phyloP scores from a whole-genome alignment of 2,113 vertebrate species.

The Danio rerio region DNA sequence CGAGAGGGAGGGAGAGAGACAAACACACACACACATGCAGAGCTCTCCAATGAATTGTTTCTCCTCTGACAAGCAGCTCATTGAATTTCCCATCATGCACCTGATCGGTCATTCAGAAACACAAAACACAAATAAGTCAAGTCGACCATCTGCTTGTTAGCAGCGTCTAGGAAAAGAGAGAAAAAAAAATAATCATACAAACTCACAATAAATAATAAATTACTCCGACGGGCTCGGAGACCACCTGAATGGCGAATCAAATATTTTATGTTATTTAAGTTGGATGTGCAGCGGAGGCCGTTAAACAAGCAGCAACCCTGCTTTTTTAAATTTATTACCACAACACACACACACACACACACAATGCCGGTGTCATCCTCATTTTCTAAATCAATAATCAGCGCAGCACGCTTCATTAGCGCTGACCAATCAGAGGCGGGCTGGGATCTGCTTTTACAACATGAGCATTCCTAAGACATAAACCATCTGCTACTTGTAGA shows the following conservation, averaged over 20 bases:
- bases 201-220: slow-evolving; percentile 94
- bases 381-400: slow-evolving; percentile 99
- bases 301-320: slow-evolving; percentile 70
- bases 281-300: slow-evolving; percentile 87
- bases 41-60: slow-evolving; percentile 88
- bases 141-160: slow-evolving; percentile 99
- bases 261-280: slow-evolving; percentile 97
- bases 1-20: slow-evolving; percentile 35
- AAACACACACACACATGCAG: slow-evolving; percentile 68
- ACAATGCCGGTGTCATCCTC: slow-evolving; percentile 97
- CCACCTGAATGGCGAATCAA: slow-evolving; percentile 96
- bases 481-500: slow-evolving; percentile 99
- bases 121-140: slow-evolving; percentile 99
- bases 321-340: slow-evolving; percentile 99
- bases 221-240: slow-evolving; percentile 93
- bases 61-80: slow-evolving; percentile 99
- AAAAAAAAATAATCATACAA: slow-evolving; percentile 60
- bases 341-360: slow-evolving; percentile 82
- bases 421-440: slow-evolving; percentile 99
- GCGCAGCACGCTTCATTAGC: slow-evolving; percentile 99
- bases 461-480: slow-evolving; percentile 99
- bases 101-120: slow-evolving; percentile 99
- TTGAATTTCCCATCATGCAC: slow-evolving; percentile 99
- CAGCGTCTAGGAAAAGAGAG: slow-evolving; percentile 89
- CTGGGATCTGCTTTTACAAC: slow-evolving; percentile 99